Conservation (phyloP, 2,888 invertebrate genomes). For the Galerucella nymphaeae region DNA sequence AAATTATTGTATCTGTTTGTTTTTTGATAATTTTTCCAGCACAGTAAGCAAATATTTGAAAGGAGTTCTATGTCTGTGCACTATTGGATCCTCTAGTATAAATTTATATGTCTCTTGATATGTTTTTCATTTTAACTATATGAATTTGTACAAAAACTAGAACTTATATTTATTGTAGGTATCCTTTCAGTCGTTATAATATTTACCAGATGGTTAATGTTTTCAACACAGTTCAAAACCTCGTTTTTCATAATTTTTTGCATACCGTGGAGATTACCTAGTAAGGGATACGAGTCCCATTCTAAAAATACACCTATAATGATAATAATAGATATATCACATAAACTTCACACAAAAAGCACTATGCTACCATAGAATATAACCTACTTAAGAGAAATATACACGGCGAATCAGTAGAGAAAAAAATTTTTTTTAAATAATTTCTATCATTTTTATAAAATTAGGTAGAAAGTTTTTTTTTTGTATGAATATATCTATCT, state of each 20-base stretch:
- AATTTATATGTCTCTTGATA: too few species aligned
- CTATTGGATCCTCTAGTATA: too few species aligned
- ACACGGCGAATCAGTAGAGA: constrained; percentile 15
- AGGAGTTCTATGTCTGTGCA: too few species aligned
- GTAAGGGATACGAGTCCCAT: constrained; percentile 40
- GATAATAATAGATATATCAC: constrained; percentile 65
- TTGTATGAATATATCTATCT: background rate
- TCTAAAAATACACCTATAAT: constrained; percentile 53
- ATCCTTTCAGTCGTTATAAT: too few species aligned
- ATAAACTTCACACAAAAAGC: constrained; percentile 68
- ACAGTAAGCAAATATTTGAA: too few species aligned
- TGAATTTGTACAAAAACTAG: too few species aligned
- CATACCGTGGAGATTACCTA: constrained; percentile 46
- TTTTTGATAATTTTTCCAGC: too few species aligned
- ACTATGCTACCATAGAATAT: constrained; percentile 64
- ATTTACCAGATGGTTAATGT: too few species aligned
- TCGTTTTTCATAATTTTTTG: constrained; percentile 17
- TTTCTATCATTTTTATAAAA: background rate
- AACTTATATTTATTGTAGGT: too few species aligned
- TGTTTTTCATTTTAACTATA: too few species aligned
- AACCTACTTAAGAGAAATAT: constrained; percentile 59
- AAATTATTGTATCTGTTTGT: too few species aligned
- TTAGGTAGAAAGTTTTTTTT: background rate
- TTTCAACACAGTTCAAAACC: background rate
- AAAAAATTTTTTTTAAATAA: background rate